phyloP scores from a whole-genome alignment of 2,113 vertebrate species.

The Xerus inauris region DNA sequence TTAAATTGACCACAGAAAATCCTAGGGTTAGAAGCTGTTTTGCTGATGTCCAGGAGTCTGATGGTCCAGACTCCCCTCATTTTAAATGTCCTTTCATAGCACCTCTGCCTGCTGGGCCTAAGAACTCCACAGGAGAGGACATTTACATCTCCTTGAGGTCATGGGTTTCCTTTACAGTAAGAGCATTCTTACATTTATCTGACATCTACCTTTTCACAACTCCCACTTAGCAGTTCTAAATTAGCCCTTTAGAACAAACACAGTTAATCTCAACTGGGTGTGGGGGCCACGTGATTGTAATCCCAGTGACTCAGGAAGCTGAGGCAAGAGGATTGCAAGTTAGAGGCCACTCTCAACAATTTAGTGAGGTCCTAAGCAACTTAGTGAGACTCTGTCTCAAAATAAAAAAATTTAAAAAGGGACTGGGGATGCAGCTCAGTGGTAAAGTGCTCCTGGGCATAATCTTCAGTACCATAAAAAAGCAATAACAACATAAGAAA shows the following conservation, averaged over 20 bases:
- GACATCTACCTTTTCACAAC: not conserved
- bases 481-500: not conserved
- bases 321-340: too few relatives aligned
- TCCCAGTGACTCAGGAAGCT: too few relatives aligned
- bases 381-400: too few relatives aligned
- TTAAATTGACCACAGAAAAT: not conserved
- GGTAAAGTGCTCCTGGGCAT: too few relatives aligned
- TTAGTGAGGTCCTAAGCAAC: too few relatives aligned
- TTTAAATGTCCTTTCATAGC: not conserved
- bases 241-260: not conserved
- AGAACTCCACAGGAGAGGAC: not conserved
- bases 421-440: too few relatives aligned
- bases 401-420: too few relatives aligned
- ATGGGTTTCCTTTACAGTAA: not conserved
- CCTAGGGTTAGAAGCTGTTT: not conserved
- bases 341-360: too few relatives aligned
- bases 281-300: too few relatives aligned
- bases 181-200: not conserved
- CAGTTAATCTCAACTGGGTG: not conserved
- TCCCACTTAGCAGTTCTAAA: not conserved
- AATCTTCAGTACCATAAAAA: too few relatives aligned
- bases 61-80: not conserved
- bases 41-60: not conserved
- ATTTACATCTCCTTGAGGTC: not conserved
- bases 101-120: not conserved